Base-by-base conservation (phyloP, 2,113 vertebrate genomes). In the Plestiodon gilberti region DNA sequence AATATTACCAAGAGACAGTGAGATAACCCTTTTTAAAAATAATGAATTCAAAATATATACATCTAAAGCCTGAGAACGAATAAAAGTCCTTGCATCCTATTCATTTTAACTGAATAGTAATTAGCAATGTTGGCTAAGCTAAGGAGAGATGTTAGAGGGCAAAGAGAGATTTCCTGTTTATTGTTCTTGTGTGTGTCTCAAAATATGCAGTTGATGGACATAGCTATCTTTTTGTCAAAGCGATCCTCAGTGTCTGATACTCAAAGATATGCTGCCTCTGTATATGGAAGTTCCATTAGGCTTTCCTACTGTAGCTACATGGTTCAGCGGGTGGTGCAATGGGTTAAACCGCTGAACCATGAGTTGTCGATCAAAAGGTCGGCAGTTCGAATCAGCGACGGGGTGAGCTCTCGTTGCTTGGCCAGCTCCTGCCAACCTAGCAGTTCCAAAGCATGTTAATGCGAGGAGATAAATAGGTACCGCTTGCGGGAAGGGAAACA, bases 61-160 rank as follows among this genome's bases (percentile, higher is more conserved):
- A 62, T 93, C 89, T 83, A 86, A 92, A 90, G 81, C 87, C 7
- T 69, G 90, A 93, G 90, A 92, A 92, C 61, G 55, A n/a, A 81
- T 91, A 86, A 82, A 89, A 90, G 92, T 91, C 87, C 80, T 74
- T 4, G 94, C 92, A 94, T 92, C 82, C 83, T 59, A 91, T 91
- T 89, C 69, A 86, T 61, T 71, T 62, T 73, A 86, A 91, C 94
- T 95, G 91, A 91, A 69, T 85, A 92, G 92, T 93, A 91, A 94
- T 93, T 95, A 94, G 70, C 83, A 94, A 94, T 90, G 88, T 93
- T 89, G 90, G 86, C 93, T 90, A 93, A 81, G 43, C 74, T 57
- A 88, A 77, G 82, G 6, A 20, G 61, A 94, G 0, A 40, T 64
- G 43, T 76, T 57, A 43, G 83, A 88, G 71, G 73, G 87, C 14